A percentile compares a stretch with the other conserved stretches of the same genome.
These are phyloP conservation scores for Platysteira castanea DNA, from an alignment of 2,113 vertebrate species.

Conservation along the genomic window DNA sequence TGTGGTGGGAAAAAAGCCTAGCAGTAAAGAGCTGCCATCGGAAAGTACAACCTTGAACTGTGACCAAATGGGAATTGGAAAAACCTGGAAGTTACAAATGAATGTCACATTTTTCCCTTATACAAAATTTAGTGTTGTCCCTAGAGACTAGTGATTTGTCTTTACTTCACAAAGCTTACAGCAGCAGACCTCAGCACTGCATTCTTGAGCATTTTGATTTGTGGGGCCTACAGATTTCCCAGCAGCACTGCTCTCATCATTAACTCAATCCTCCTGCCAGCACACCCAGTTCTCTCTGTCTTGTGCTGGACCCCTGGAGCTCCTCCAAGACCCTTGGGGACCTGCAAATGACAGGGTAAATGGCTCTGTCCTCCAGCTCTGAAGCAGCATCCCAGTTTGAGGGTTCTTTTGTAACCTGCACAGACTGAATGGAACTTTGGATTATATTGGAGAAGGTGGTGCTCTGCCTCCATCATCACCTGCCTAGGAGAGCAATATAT, in stretches of 20 bases:
- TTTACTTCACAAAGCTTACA: constrained; percentile 9
- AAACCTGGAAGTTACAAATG: constrained; percentile 14
- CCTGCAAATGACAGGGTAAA: neutral
- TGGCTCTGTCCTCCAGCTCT: neutral
- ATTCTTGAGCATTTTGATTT: neutral
- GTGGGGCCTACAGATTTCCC: neutral
- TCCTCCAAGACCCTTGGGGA: neutral
- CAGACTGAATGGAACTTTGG: neutral
- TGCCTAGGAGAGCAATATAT: neutral
- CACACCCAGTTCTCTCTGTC: neutral
- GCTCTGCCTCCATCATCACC: neutral
- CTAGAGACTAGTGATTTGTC: neutral
- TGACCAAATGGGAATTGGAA: constrained; percentile 31
- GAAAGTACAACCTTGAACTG: neutral
- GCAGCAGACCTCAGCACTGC: neutral
- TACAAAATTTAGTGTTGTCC: neutral
- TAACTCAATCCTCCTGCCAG: neutral
- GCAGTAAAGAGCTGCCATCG: neutral
- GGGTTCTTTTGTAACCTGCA: neutral
- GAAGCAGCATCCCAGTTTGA: neutral
- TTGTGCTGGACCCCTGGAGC: neutral
- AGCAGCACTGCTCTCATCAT: neutral
- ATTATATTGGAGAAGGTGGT: neutral
- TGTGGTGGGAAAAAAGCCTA: neutral
- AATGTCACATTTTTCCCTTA: neutral